Evolutionary conservation across 2,888 invertebrate species (phyloP).

Genomic region (Coecobrya sp.): DNA sequence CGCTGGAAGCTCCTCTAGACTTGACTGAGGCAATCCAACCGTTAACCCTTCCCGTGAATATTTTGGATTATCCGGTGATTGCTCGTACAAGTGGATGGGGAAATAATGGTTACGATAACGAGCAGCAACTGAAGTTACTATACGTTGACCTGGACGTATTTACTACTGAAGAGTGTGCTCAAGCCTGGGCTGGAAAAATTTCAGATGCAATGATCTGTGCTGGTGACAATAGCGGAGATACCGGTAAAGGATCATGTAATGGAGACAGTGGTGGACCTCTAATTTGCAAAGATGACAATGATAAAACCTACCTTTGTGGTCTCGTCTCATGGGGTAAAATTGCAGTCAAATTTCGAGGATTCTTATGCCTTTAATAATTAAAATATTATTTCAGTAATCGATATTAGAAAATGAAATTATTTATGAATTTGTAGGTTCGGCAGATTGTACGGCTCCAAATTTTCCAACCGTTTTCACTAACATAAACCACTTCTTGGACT

Average conservation of each 20-base stretch:
- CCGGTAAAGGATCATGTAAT: slow-evolving; percentile 84
- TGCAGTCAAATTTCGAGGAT: background rate
- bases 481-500: slow-evolving; percentile 49
- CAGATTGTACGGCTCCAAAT: slow-evolving; percentile 13
- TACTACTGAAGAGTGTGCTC: slow-evolving; percentile 83
- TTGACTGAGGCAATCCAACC: slow-evolving; percentile 75
- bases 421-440: background rate
- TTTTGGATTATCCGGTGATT: slow-evolving; percentile 77
- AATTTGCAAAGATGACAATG: slow-evolving; percentile 87
- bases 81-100: slow-evolving; percentile 87
- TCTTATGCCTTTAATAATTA: background rate
- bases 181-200: slow-evolving; percentile 34
- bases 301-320: slow-evolving; percentile 87
- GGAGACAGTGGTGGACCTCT: slow-evolving; percentile 88
- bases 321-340: slow-evolving; percentile 88
- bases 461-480: slow-evolving; percentile 54
- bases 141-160: slow-evolving; percentile 86
- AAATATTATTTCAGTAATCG: too few species aligned
- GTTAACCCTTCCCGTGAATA: slow-evolving; percentile 49
- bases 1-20: slow-evolving; percentile 84
- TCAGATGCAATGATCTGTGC: slow-evolving; percentile 81
- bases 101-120: slow-evolving; percentile 85
- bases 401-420: too few species aligned
- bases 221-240: background rate
- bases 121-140: slow-evolving; percentile 86